Conservation (phyloP, 2,797 vertebrate genomes). For the Holocentrus rufus region DNA sequence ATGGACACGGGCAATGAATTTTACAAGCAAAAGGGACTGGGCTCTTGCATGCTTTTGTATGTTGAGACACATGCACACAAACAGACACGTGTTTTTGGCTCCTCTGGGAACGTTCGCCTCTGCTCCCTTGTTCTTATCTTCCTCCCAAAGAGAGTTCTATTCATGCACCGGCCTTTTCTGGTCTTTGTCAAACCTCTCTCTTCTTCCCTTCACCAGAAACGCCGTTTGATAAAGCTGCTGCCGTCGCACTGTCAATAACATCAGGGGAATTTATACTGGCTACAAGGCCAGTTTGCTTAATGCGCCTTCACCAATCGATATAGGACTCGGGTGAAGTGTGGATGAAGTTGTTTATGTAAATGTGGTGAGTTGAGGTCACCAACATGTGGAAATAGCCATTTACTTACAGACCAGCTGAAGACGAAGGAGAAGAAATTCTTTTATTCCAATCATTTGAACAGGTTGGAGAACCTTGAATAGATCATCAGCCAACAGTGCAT, state of each 20-base stretch:
- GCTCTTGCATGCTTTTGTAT: constrained; percentile 11
- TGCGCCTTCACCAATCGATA: constrained; percentile 5
- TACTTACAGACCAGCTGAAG: not conserved
- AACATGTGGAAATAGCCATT: not conserved
- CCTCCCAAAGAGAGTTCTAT: constrained; percentile 40
- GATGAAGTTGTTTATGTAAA: not conserved
- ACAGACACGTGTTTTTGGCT: constrained; percentile 32
- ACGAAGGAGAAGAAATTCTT: no score
- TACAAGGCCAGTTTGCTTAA: constrained; percentile 8
- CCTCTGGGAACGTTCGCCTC: constrained; percentile 41
- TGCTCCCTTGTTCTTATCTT: constrained; percentile 25
- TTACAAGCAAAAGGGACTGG: constrained; percentile 32
- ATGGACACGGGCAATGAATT: constrained; percentile 43
- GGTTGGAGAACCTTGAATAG: not conserved
- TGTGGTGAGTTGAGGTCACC: not conserved
- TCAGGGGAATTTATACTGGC: not conserved
- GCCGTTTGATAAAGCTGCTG: not conserved
- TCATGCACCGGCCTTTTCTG: constrained; percentile 29
- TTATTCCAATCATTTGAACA: not conserved
- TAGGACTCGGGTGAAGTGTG: not conserved
- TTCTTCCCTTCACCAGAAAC: constrained; percentile 7
- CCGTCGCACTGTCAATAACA: constrained; percentile 5
- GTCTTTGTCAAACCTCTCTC: constrained; percentile 28
- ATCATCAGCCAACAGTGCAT: not conserved
- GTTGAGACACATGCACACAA: constrained; percentile 20